Evolutionary conservation across 2,888 invertebrate species (phyloP).

Genomic region (Chymomyza procnemis): DNA sequence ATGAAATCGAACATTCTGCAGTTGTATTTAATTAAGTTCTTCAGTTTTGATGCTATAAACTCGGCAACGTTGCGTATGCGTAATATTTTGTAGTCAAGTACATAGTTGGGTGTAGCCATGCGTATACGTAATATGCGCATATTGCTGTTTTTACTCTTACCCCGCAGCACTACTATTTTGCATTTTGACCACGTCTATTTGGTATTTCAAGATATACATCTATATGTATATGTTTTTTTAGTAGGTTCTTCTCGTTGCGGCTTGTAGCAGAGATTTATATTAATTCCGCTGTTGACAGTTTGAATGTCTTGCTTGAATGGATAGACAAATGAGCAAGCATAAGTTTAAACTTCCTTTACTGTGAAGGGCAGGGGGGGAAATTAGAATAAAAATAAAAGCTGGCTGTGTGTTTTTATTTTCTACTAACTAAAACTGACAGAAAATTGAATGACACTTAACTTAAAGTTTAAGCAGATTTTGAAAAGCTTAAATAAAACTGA

Average conservation of each 20-base stretch:
- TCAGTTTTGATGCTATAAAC: background rate
- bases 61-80: slow-evolving; percentile 62
- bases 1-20: background rate
- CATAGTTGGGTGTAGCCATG: slow-evolving; percentile 34
- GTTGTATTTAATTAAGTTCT: slow-evolving; percentile 39
- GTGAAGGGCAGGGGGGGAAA: background rate
- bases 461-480: too few species aligned
- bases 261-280: slow-evolving; percentile 44
- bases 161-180: background rate
- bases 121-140: slow-evolving; percentile 60
- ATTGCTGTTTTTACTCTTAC: background rate
- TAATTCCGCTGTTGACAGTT: slow-evolving; percentile 66
- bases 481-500: too few species aligned
- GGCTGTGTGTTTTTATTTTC: background rate
- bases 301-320: slow-evolving; percentile 64
- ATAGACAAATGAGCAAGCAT: background rate
- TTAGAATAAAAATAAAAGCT: background rate
- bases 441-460: too few species aligned
- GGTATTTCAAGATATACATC: background rate
- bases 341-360: background rate
- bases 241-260: slow-evolving; percentile 11
- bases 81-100: slow-evolving; percentile 59
- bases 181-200: slow-evolving; percentile 15
- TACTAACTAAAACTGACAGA: background rate
- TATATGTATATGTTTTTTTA: slow-evolving; percentile 4